Evolutionary conservation across 1,140 invertebrate genomes (phyloP).

Genomic region (Rhagoletis zephyria): DNA sequence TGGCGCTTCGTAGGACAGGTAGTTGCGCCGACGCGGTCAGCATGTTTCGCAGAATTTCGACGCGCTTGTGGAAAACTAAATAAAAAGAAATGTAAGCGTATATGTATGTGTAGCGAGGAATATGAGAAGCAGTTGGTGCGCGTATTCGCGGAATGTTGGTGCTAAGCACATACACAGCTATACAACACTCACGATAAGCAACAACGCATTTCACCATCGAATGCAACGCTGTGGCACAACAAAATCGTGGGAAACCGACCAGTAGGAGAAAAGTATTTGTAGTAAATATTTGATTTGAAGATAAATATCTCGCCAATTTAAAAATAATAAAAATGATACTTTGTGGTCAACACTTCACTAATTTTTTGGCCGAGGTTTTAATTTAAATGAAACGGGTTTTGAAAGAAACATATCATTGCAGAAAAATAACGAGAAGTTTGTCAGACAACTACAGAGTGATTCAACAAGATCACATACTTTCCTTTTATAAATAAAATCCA

Average conservation of each 20-base stretch:
- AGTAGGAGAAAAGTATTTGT: not conserved
- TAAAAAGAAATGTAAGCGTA: not conserved
- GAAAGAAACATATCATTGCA: no score
- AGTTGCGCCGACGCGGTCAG: constrained; percentile 28
- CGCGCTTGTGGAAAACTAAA: not conserved
- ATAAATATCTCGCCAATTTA: no score
- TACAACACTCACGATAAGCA: not conserved
- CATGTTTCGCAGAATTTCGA: constrained; percentile 34
- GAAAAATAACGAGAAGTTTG: no score
- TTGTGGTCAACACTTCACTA: no score
- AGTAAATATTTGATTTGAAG: not conserved
- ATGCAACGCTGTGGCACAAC: not conserved
- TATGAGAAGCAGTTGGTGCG: not conserved
- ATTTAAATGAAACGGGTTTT: no score
- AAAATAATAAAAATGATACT: no score
- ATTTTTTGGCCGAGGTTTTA: no score
- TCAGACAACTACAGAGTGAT: no score
- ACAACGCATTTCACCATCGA: not conserved
- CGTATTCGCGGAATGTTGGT: constrained; percentile 25
- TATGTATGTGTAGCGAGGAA: no score
- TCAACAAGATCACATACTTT: no score
- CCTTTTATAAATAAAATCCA: no score
- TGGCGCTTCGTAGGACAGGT: constrained; percentile 17
- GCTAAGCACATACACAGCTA: no score
- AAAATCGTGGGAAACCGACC: not conserved